Evolutionary conservation across 2,797 vertebrate species (phyloP).

Genomic region (Tangara arthus): DNA sequence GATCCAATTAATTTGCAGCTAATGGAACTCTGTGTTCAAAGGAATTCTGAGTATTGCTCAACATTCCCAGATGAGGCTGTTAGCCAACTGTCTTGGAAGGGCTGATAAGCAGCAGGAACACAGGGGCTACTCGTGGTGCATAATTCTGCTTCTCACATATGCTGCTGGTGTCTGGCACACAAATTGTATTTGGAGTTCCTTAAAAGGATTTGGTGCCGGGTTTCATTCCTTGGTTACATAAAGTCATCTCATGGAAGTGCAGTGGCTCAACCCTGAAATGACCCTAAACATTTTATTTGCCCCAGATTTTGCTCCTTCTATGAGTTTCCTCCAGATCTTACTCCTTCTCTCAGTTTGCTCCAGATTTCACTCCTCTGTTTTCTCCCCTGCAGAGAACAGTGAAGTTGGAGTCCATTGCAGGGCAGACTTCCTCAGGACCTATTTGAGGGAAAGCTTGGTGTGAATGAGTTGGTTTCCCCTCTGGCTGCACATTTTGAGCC

Average conservation of each 20-base stretch:
- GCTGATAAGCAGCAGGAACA: not conserved
- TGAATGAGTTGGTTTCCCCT: not conserved
- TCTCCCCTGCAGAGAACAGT: not conserved
- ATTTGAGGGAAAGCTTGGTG: not conserved
- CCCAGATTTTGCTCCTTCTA: not conserved
- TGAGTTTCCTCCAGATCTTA: not conserved
- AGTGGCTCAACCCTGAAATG: not conserved
- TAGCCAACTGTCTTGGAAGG: not conserved
- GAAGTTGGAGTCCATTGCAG: not conserved
- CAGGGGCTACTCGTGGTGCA: not conserved
- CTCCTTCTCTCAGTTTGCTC: not conserved
- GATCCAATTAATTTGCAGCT: conserved; percentile 41
- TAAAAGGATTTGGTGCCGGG: not conserved
- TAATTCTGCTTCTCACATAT: not conserved
- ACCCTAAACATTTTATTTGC: not conserved
- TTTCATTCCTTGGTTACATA: not conserved
- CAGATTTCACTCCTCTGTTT: not conserved
- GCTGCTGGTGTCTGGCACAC: not conserved
- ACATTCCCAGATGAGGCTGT: not conserved
- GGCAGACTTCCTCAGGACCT: not conserved
- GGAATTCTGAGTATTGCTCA: conserved; percentile 30
- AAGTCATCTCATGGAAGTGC: not conserved
- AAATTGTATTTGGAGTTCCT: not conserved
- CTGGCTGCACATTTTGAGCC: not conserved
- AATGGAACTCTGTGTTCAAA: conserved; percentile 39